Conservation (phyloP, 2,888 invertebrate genomes). For the Onthophagus sagittarius region DNA sequence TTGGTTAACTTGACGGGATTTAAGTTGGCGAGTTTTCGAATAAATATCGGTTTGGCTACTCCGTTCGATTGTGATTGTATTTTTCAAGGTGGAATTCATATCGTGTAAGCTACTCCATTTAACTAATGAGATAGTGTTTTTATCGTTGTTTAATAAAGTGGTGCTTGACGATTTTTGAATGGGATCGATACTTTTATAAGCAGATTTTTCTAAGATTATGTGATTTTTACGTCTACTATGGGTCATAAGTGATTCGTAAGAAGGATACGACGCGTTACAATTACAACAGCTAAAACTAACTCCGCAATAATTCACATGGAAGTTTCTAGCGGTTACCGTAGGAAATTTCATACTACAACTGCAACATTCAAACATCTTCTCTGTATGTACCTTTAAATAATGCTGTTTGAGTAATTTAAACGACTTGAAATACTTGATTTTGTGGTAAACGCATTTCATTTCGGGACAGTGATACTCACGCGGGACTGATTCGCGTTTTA, state of each 20-base stretch:
- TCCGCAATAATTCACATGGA: constrained; percentile 59
- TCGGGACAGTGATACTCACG: constrained; percentile 58
- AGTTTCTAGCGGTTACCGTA: constrained; percentile 50
- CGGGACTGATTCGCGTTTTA: constrained; percentile 31
- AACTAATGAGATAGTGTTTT: constrained; percentile 33
- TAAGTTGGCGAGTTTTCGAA: constrained; percentile 33
- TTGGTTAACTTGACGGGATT: constrained; percentile 30
- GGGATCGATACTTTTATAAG: constrained; percentile 33
- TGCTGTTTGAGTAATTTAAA: constrained; percentile 65
- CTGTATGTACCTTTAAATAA: constrained; percentile 64
- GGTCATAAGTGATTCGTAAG: constrained; percentile 45
- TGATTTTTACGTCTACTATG: constrained; percentile 46
- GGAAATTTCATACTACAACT: constrained; percentile 58
- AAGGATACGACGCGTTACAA: constrained; percentile 41
- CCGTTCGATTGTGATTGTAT: constrained; percentile 31
- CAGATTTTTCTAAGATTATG: constrained; percentile 38
- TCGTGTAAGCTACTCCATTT: constrained; percentile 27
- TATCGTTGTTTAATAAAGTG: constrained; percentile 18
- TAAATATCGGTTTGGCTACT: constrained; percentile 36
- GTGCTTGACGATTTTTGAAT: constrained; percentile 25
- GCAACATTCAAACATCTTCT: constrained; percentile 55
- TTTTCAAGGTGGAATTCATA: constrained; percentile 22
- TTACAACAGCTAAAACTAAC: constrained; percentile 43
- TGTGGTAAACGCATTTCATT: constrained; percentile 53
- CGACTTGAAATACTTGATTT: constrained; percentile 52